Evolutionary conservation across 92 coral and sea anemone species (phyloP).

Genomic region (Palythoa caribaeorum): DNA sequence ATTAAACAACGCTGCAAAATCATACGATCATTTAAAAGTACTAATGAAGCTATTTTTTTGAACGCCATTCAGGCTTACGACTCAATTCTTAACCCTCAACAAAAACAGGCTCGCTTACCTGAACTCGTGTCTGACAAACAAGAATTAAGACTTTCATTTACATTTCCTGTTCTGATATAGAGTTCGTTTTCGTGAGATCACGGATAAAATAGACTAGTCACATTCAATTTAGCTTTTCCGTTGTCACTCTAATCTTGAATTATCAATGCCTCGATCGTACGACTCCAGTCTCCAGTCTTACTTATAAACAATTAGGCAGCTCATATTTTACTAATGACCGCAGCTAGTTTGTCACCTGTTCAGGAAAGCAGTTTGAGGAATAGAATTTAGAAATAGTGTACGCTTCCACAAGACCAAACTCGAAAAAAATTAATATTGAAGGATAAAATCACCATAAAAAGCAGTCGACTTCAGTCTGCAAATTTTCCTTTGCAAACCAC

Average conservation of each 20-base stretch:
- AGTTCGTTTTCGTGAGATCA: background rate
- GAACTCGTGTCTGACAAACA: background rate
- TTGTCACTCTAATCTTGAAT: conserved; percentile 22
- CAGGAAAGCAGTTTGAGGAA: conserved; percentile 28
- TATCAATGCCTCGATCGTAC: conserved; percentile 52
- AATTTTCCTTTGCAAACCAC: conserved; percentile 4
- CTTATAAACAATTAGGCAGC: conserved; percentile 71
- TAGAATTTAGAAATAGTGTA: conserved; percentile 18
- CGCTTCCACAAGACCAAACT: background rate
- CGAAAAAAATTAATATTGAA: background rate
- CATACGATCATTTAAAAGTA: background rate
- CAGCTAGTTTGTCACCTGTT: conserved; percentile 65
- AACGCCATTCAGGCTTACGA: background rate
- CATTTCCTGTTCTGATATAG: conserved; percentile 5
- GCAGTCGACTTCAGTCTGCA: background rate
- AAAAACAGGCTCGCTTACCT: conserved; percentile 20
- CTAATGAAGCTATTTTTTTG: background rate
- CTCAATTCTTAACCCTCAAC: background rate
- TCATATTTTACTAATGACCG: conserved; percentile 71
- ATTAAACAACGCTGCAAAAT: background rate
- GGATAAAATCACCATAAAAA: background rate
- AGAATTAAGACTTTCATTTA: background rate
- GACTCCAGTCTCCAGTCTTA: conserved; percentile 71
- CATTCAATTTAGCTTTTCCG: conserved; percentile 4
- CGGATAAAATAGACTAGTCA: background rate